Base-by-base conservation (phyloP, 92 coral and sea anemone genomes). In the Porites lobata region DNA sequence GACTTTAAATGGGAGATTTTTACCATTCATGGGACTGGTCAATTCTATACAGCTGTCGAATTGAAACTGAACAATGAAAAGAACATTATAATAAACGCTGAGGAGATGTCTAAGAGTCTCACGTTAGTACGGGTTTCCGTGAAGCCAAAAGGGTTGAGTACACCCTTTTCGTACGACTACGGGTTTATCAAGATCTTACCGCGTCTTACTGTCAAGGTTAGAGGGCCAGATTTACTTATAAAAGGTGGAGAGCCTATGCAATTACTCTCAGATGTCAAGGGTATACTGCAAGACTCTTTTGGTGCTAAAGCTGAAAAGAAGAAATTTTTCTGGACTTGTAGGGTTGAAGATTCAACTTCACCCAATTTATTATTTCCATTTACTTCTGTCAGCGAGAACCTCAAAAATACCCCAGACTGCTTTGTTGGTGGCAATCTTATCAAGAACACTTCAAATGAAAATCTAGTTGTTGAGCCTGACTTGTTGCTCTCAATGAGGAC, bases 161-260 rank as follows among this genome's bases (percentile, higher is more conserved):
- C 92, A 71, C 84, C 98, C 6, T 53, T 69, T 19, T 81, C 76
- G n/a, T 93, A 84, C 69, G 95, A 91, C 58, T 95, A 80, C 78
- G 98, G 98, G 1, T 95, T 86, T 82, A 69, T 95, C 52, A 85
- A 87, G 26, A 70, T 91, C 38, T 83, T 95, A 51, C 96, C 98
- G 15, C 90, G 86, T 22, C 83, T 95, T 24, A 76, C 58, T n/a
- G 89, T 90, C 58, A 62, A 6, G 17, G 65, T 95, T 17, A 47
- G 66, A n/a, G 98, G 93, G 0, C 93, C 98, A 9, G 77, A 15
- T 1, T 72, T 50, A 29, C 73, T 64, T 8, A 80, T 93, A 7
- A 95, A 95, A 62, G 98, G 96, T 6, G 77, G 88, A 7, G 96
- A 90, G 0, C 71, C 81, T n/a, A n/a, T 91, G 43, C 50, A 20